Base-by-base conservation (phyloP, 2,888 invertebrate species). In the Acrocyrtus sp. region DNA sequence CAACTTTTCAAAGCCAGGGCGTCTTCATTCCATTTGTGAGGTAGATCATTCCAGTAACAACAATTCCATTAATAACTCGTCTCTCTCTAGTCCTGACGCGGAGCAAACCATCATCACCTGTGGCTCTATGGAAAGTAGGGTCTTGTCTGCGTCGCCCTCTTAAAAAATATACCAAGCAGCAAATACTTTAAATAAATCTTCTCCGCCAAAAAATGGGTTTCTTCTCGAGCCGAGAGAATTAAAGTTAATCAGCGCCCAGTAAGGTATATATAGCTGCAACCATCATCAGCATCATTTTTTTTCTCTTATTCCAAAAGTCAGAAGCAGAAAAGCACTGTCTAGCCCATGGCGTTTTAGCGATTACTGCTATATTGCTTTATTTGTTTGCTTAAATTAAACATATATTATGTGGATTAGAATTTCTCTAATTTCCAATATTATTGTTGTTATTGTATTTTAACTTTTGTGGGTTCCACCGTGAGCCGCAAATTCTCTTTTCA, bases 11-110 rank as follows among this genome's bases (percentile, higher is more conserved):
- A 80, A 80, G 56, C 77, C 79, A 76, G 79, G 80, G 72, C 79
- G 79, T 72, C 79, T 78, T 60, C 79, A 78, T 79, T 80, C 79
- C 77, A 79, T 78, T 76, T 77, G 76, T 72, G 80, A 80, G 70
- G 77, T 80, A 69, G 80, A 80, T 72, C 80, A 80, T 80, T 80
- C 80, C 80, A 78, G 77, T 72, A 79, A 78, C 69, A 80, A 78
- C 73, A 79, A 79, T 80, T 80, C 80, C 79, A 79, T 78, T 66
- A 74, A 73, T 61, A 78, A 77, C 77, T 78, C 80, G 67, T 74
- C 78, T 51, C 66, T 80, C 43, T 79, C 80, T 78, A 80, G 78
- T 80, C 78, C 80, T 51, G 78, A 78, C 47, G 72, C 76, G 60
- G 78, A 76, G 58, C 76, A 74, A 72, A 72, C 78, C 24, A 78